Evolutionary conservation across 1,140 invertebrate genomes (phyloP).

Genomic region (Camponotus vicinus): DNA sequence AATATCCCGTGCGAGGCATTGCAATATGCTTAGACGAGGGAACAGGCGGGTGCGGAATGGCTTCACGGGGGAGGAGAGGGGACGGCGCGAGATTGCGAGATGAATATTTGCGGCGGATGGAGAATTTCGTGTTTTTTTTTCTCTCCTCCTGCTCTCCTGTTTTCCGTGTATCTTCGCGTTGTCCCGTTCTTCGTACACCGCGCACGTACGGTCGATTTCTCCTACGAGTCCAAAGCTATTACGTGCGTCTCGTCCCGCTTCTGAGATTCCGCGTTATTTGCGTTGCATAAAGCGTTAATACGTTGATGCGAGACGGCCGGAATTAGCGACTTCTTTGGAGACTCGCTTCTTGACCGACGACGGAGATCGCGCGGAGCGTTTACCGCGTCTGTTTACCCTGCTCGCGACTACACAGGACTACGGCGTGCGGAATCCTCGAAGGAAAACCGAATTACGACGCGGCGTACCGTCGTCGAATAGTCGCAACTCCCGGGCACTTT

Average conservation of each 20-base stretch:
- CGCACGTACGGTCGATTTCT: slow-evolving; percentile 36
- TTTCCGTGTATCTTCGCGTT: slow-evolving; percentile 27
- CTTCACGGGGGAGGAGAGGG: neutral
- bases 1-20: slow-evolving; percentile 62
- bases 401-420: neutral
- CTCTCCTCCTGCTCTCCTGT: slow-evolving; percentile 33
- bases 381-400: slow-evolving; percentile 44
- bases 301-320: neutral
- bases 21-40: slow-evolving; percentile 55
- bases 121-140: slow-evolving; percentile 41
- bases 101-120: slow-evolving; percentile 65
- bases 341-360: slow-evolving; percentile 18
- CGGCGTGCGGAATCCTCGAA: slow-evolving; percentile 12
- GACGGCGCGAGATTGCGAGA: slow-evolving; percentile 60
- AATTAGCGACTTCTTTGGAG: slow-evolving; percentile 24
- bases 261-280: slow-evolving; percentile 52
- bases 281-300: slow-evolving; percentile 58
- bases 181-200: slow-evolving; percentile 12
- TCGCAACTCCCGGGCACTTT: slow-evolving; percentile 36
- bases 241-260: slow-evolving; percentile 14
- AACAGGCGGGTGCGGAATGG: neutral
- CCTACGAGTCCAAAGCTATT: neutral
- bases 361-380: slow-evolving; percentile 11
- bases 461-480: neutral
- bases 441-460: slow-evolving; percentile 51